Percentiles rank a stretch among this genome's conserved stretches.
phyloP scores from a whole-genome alignment of 2,888 invertebrate genomes.

The Euplagia quadripunctaria region DNA sequence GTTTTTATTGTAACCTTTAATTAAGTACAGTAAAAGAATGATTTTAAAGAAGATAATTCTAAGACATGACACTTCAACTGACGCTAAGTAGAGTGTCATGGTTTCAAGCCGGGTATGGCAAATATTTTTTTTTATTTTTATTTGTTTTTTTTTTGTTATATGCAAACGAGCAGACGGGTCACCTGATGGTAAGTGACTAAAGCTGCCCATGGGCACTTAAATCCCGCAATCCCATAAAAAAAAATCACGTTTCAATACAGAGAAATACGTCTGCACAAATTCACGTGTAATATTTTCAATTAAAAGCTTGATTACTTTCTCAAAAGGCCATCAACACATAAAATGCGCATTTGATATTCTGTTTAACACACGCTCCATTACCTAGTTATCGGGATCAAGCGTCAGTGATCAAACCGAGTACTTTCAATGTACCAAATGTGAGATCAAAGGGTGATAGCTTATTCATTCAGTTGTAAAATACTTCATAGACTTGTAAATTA shows the following conservation, averaged over 20 bases:
- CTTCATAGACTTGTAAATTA: slow-evolving; percentile 42
- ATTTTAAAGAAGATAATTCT: neutral
- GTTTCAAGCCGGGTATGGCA: too few relatives aligned
- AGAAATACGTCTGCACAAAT: neutral
- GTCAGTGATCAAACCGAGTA: slow-evolving; percentile 69
- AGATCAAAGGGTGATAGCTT: slow-evolving; percentile 79
- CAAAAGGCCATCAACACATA: slow-evolving; percentile 43
- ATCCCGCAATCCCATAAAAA: too few relatives aligned
- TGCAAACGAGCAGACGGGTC: too few relatives aligned
- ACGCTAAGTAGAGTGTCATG: too few relatives aligned
- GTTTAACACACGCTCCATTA: slow-evolving; percentile 77
- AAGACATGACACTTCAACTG: neutral
- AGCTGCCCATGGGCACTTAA: too few relatives aligned
- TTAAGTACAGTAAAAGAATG: neutral
- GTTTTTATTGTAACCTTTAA: neutral
- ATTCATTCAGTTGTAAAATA: slow-evolving; percentile 76
- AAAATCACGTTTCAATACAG: neutral
- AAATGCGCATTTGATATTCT: slow-evolving; percentile 61
- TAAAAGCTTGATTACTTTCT: slow-evolving; percentile 33
- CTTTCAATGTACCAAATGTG: slow-evolving; percentile 74
- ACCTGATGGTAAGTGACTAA: too few relatives aligned
- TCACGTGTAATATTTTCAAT: slow-evolving; percentile 30
- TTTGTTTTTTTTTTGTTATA: too few relatives aligned
- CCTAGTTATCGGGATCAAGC: slow-evolving; percentile 70
- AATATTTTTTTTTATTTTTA: too few relatives aligned